phyloP scores from a whole-genome alignment of 2,888 invertebrate genomes.

The Liposcelis brunnea region DNA sequence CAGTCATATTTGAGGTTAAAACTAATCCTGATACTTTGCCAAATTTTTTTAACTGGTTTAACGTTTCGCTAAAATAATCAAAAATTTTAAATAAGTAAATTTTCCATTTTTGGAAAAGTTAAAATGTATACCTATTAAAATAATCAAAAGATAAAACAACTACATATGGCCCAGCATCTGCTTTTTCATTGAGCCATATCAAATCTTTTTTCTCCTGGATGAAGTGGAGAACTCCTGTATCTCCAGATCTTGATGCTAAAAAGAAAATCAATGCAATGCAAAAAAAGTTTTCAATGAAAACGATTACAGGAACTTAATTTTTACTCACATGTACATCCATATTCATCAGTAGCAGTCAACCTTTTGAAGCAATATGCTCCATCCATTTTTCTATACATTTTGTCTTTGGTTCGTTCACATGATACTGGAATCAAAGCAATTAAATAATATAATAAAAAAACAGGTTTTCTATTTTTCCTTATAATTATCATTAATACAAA shows the following conservation, averaged over 20 bases:
- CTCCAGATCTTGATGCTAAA: conserved; percentile 55
- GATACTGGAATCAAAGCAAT: neutral
- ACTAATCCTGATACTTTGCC: conserved; percentile 47
- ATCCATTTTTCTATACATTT: conserved; percentile 59
- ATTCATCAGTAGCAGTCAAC: conserved; percentile 86
- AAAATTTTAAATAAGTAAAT: neutral
- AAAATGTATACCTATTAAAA: conserved; percentile 31
- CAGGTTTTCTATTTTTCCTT: no score
- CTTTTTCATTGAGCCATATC: conserved; percentile 44
- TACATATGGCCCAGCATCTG: conserved; percentile 65
- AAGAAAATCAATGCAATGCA: conserved; percentile 18
- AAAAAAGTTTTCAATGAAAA: conserved; percentile 1
- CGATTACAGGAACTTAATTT: neutral
- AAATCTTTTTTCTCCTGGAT: conserved; percentile 46
- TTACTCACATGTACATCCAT: conserved; percentile 81
- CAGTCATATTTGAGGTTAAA: conserved; percentile 34
- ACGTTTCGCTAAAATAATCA: conserved; percentile 23
- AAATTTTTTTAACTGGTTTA: conserved; percentile 35
- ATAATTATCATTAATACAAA: no score
- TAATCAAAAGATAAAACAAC: conserved; percentile 47
- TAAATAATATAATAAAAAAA: no score
- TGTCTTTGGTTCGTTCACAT: conserved; percentile 42
- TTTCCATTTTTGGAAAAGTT: neutral
- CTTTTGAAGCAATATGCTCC: conserved; percentile 72
- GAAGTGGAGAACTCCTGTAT: conserved; percentile 69